Conservation (phyloP, 2,113 vertebrate species). For the Polypterus senegalus region DNA sequence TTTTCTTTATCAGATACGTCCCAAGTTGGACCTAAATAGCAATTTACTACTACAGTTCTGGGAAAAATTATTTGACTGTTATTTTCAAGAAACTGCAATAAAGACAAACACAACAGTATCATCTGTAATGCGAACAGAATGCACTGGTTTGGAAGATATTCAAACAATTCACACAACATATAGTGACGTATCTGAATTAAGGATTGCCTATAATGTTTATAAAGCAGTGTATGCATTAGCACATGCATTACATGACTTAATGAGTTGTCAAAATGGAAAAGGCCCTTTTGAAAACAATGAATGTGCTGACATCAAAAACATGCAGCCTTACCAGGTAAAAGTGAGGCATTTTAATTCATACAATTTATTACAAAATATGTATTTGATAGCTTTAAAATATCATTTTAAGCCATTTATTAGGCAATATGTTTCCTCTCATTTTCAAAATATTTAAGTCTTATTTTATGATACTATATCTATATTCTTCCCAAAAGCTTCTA, state of each 20-base stretch:
- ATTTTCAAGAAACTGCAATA: not conserved
- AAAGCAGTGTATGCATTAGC: constrained; percentile 8
- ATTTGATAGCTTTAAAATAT: too few relatives aligned
- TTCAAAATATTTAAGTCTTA: too few relatives aligned
- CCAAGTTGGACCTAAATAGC: not conserved
- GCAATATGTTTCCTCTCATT: too few relatives aligned
- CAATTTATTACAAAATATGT: not conserved
- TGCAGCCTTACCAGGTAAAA: constrained; percentile 10
- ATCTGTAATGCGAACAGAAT: not conserved
- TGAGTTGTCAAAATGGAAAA: constrained; percentile 2
- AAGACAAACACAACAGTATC: not conserved
- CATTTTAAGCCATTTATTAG: too few relatives aligned
- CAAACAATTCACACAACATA: constrained; percentile 2
- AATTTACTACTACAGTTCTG: constrained; percentile 3
- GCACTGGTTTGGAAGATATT: constrained; percentile 8
- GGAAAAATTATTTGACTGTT: constrained; percentile 9
- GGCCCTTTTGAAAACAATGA: not conserved
- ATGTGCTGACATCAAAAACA: constrained; percentile 5
- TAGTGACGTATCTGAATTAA: constrained; percentile 4
- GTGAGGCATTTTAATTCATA: not conserved
- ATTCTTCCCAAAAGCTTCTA: constrained; percentile 25
- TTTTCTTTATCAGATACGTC: constrained; percentile 6
- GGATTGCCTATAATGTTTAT: constrained; percentile 9
- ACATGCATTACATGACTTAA: constrained; percentile 8
- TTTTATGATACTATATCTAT: not conserved